These are phyloP conservation scores for Bombus breviceps DNA, from an alignment of 1,140 invertebrate species.

Conservation along the genomic window DNA sequence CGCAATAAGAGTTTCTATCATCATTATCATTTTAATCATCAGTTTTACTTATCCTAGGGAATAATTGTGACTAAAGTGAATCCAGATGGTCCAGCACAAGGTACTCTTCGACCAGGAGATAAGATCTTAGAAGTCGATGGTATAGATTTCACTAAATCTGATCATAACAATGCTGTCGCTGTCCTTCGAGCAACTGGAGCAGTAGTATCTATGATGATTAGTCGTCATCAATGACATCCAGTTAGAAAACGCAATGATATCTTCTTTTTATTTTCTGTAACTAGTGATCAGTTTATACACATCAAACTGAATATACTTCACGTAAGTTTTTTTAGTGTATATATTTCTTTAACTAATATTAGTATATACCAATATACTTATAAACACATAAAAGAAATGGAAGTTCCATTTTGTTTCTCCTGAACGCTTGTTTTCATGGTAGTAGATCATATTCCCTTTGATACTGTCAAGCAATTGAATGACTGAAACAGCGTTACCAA, in stretches of 20 bases:
- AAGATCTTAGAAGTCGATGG: constrained; percentile 86
- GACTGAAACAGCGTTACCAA: constrained; percentile 52
- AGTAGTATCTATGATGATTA: constrained; percentile 84
- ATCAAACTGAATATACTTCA: constrained; percentile 58
- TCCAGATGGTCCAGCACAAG: constrained; percentile 83
- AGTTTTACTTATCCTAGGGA: constrained; percentile 76
- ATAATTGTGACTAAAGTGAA: constrained; percentile 84
- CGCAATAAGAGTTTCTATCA: neutral
- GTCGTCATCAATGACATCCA: constrained; percentile 77
- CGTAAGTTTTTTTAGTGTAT: constrained; percentile 42
- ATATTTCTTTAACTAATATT: constrained; percentile 41
- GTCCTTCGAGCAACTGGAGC: constrained; percentile 82
- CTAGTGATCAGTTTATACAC: constrained; percentile 33
- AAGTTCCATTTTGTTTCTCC: constrained; percentile 19
- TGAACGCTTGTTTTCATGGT: constrained; percentile 37
- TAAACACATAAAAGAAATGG: neutral
- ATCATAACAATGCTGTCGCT: constrained; percentile 82
- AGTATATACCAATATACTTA: neutral
- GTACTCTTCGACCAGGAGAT: constrained; percentile 83
- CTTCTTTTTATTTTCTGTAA: constrained; percentile 45
- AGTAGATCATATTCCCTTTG: constrained; percentile 16
- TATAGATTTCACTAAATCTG: constrained; percentile 85
- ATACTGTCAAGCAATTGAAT: constrained; percentile 10
- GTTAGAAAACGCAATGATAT: constrained; percentile 33
- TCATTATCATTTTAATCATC: neutral